phyloP scores from a whole-genome alignment of 1,140 invertebrate genomes.

The Drosophila willistoni region DNA sequence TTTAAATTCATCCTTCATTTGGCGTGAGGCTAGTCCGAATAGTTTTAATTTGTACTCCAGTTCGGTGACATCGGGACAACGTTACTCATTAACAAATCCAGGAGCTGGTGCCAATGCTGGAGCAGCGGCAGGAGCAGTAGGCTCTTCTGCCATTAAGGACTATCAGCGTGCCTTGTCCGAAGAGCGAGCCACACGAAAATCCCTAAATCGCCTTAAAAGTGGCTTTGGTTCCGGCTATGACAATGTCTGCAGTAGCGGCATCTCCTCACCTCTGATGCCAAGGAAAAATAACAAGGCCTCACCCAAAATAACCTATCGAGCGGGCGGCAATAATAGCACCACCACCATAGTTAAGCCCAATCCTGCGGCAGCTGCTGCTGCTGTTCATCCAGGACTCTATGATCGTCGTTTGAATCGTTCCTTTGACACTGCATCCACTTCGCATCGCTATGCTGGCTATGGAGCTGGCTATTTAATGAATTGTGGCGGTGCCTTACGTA shows the following conservation, averaged over 20 bases:
- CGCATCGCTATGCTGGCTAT: conserved; percentile 76
- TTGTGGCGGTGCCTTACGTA: conserved; percentile 66
- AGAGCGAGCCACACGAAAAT: conserved; percentile 74
- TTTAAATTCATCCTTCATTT: conserved; percentile 82
- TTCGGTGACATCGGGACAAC: conserved; percentile 63
- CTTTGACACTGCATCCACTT: conserved; percentile 77
- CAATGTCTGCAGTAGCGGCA: conserved; percentile 65
- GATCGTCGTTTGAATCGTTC: conserved; percentile 81
- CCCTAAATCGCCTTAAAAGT: conserved; percentile 77
- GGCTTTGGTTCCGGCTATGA: conserved; percentile 81
- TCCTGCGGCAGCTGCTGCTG: conserved; percentile 26
- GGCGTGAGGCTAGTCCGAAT: conserved; percentile 82
- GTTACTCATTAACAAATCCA: neutral
- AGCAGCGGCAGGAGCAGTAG: conserved; percentile 40
- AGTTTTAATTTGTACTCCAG: conserved; percentile 82
- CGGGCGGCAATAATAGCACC: neutral
- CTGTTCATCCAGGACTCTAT: conserved; percentile 70
- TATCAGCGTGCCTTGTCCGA: conserved; percentile 79
- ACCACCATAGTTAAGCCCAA: conserved; percentile 63
- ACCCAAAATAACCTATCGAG: conserved; percentile 64
- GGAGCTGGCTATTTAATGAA: conserved; percentile 76
- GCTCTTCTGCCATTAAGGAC: conserved; percentile 51
- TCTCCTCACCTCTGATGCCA: conserved; percentile 71
- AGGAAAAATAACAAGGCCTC: conserved; percentile 70
- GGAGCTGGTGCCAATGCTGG: conserved; percentile 42